phyloP scores from a whole-genome alignment of 1,140 invertebrate species.

The Gryllus bimaculatus region DNA sequence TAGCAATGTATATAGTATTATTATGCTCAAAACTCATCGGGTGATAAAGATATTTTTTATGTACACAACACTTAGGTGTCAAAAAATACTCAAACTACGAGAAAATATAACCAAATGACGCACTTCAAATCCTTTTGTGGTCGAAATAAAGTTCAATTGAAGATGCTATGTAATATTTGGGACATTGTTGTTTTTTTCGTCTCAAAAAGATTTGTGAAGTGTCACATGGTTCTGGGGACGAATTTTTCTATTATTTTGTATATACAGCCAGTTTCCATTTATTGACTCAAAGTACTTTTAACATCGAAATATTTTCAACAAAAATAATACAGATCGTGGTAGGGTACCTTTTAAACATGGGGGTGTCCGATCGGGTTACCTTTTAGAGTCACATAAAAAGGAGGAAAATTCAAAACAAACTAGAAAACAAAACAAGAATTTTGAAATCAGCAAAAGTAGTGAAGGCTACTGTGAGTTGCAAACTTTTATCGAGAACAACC shows the following conservation, averaged over 20 bases:
- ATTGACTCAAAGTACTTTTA: neutral
- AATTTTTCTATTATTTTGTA: neutral
- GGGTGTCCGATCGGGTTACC: neutral
- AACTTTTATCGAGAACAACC: neutral
- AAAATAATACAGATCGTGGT: neutral
- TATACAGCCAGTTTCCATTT: neutral
- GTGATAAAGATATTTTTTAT: neutral
- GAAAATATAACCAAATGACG: constrained; percentile 2
- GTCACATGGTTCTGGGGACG: neutral
- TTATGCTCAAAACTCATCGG: neutral
- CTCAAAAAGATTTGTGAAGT: neutral
- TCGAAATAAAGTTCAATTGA: neutral
- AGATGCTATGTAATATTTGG: neutral
- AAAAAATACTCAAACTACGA: neutral
- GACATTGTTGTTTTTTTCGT: neutral
- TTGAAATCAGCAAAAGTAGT: neutral
- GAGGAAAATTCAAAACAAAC: neutral
- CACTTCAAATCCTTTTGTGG: constrained; percentile 4
- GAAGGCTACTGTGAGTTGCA: neutral
- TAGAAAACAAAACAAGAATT: too few relatives aligned
- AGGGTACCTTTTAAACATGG: neutral
- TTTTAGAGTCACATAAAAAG: neutral
- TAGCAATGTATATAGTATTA: neutral
- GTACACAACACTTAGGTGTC: neutral
- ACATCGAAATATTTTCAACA: neutral